Evolutionary conservation across 2,888 invertebrate genomes (phyloP).

Genomic region (Pristionchus fissidentatus): DNA sequence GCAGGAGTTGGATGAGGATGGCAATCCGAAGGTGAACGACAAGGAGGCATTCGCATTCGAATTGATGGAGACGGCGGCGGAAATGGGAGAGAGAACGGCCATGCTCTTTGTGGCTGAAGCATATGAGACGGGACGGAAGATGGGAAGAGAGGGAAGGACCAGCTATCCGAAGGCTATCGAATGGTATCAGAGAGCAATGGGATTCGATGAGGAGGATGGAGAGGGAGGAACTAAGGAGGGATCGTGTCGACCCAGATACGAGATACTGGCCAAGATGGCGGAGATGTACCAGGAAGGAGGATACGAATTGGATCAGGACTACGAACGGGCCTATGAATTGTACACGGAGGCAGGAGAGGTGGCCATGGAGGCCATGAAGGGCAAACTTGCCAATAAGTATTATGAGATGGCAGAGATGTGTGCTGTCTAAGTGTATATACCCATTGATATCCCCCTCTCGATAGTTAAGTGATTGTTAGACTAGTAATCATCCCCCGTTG

Average conservation of each 20-base stretch:
- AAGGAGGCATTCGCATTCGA: constrained; percentile 66
- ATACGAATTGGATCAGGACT: constrained; percentile 77
- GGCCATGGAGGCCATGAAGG: constrained; percentile 80
- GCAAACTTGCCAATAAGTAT: constrained; percentile 78
- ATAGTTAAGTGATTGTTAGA: constrained; percentile 4
- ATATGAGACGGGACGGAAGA: constrained; percentile 77
- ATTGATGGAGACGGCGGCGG: constrained; percentile 78
- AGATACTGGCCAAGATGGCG: constrained; percentile 78
- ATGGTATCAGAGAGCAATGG: constrained; percentile 64
- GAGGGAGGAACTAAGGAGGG: constrained; percentile 55
- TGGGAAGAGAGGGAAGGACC: constrained; percentile 56
- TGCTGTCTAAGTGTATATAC: constrained; percentile 50
- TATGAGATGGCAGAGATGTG: constrained; percentile 68
- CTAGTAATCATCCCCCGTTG: neutral
- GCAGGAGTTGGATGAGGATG: constrained; percentile 55
- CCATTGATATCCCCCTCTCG: neutral
- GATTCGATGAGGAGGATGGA: constrained; percentile 73
- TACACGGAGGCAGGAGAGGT: constrained; percentile 80
- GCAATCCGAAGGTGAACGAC: constrained; percentile 73
- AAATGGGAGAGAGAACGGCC: constrained; percentile 78
- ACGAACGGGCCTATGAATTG: constrained; percentile 78
- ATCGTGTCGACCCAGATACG: constrained; percentile 71
- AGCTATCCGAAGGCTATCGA: constrained; percentile 60
- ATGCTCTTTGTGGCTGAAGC: constrained; percentile 79
- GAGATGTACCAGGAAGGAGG: constrained; percentile 78